Evolutionary conservation across 2,888 invertebrate genomes (phyloP).

Genomic region (Cryptophagus acutangulus): DNA sequence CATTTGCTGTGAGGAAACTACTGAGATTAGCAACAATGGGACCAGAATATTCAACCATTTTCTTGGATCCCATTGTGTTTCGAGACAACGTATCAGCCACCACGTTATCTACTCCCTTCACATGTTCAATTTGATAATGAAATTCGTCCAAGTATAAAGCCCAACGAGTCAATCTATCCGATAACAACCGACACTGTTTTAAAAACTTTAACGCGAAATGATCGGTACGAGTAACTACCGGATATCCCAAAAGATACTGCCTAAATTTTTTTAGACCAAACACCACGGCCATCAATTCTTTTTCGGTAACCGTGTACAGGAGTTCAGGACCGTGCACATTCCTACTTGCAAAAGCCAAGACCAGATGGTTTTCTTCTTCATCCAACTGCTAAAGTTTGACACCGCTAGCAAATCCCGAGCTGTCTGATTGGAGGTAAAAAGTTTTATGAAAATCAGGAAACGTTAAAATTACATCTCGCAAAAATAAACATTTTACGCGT

Average conservation of each 20-base stretch:
- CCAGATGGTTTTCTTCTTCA: conserved; percentile 11
- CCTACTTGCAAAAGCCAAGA: conserved; percentile 18
- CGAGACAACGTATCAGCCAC: too few relatives aligned
- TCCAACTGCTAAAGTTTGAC: conserved; percentile 16
- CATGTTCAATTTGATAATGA: too few relatives aligned
- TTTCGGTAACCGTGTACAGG: conserved; percentile 21
- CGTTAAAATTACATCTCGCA: conserved; percentile 10
- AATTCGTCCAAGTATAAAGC: conserved; percentile 15
- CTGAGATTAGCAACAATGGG: too few relatives aligned
- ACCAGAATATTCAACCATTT: too few relatives aligned
- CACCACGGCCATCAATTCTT: conserved; percentile 19
- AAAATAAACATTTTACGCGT: conserved; percentile 10
- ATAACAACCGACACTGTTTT: conserved; percentile 17
- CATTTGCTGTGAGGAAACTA: too few relatives aligned
- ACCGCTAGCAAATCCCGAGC: conserved; percentile 11
- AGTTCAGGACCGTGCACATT: conserved; percentile 15
- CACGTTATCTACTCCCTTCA: too few relatives aligned
- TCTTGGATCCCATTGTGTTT: too few relatives aligned
- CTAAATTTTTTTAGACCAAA: conserved; percentile 17
- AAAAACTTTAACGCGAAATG: conserved; percentile 19
- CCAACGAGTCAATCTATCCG: conserved; percentile 17
- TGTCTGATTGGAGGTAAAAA: conserved; percentile 13
- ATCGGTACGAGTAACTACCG: conserved; percentile 18
- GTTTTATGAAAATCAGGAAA: conserved; percentile 12
- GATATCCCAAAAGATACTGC: conserved; percentile 8